Base-by-base conservation (phyloP, 53 echinoderm and acorn worm species). In the Crossaster papposus region DNA sequence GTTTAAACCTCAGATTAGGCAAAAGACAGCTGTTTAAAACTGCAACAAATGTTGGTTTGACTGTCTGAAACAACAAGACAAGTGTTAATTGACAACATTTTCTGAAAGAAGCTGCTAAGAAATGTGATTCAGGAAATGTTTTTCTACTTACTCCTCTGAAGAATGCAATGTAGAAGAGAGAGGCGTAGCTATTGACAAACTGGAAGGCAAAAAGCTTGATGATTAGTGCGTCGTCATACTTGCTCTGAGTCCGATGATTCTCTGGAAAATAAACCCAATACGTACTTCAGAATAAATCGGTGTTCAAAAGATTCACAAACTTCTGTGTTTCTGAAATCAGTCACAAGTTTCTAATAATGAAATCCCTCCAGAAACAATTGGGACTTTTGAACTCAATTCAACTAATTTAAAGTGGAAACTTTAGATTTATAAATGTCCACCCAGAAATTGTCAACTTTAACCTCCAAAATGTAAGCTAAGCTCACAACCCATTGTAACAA, bases 161-260 rank as follows among this genome's bases (percentile, higher is more conserved):
- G 93, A 98, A 98, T 14, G 98, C 98, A 36, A 98, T 98, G 78
- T 98, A 98, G 89, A 94, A 98, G 54, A 98, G 93, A 24, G 98
- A 98, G 13, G 95, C 93, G 64, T 98, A 98, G 51, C 96, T 98
- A 80, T 98, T 98, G 93, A 98, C 98, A 93, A 98, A 98, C 93
- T 93, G 93, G 86, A 98, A 98, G 14, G 98, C 98, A 94, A 98
- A 98, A 29, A 98, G 91, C 91, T 98, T 98, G 63, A 98, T 91
- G 86, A 98, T 98, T 30, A 98, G 92, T 30, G 98, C 94, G 38
- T 98, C 93, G 14, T 98, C 98, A 82, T 96, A 98, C 68, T 81
- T 50, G 73, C 94, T 95, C 91, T 94, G 96, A 18, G 98, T 98
- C 32, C 98, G 92, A 77, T 98, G 98, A 82, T 98, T 98, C 93